These are phyloP conservation scores for Tolmerus cingulatus DNA, from an alignment of 2,888 invertebrate genomes.

Conservation along the genomic window DNA sequence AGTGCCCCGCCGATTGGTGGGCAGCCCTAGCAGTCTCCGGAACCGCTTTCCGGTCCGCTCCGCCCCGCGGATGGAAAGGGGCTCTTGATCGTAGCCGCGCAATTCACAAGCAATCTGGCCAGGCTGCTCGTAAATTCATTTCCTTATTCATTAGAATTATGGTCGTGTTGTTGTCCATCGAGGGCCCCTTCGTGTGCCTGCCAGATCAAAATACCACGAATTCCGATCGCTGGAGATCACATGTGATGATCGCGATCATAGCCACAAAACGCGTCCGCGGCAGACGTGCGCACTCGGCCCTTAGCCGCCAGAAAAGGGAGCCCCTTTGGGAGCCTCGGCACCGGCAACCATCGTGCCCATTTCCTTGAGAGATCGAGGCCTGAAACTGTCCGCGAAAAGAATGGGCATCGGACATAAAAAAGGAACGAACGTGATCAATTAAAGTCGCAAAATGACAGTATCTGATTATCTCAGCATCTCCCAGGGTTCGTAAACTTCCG, in stretches of 20 bases:
- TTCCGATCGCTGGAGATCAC: conserved; percentile 23
- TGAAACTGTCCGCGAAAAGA: not conserved
- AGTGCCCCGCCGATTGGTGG: not conserved
- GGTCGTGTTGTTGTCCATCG: not conserved
- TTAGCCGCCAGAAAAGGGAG: not conserved
- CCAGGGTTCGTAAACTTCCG: conserved; percentile 13
- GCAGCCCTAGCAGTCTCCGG: not conserved
- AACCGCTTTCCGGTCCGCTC: not conserved
- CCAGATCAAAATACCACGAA: not conserved
- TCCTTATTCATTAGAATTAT: conserved; percentile 29
- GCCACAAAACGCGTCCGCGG: not conserved
- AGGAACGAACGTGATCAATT: conserved; percentile 47
- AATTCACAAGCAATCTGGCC: not conserved
- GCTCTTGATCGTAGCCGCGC: not conserved
- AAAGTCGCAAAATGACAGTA: conserved; percentile 36
- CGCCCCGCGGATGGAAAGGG: not conserved
- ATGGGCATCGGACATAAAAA: conserved; percentile 23
- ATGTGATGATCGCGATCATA: conserved; percentile 13
- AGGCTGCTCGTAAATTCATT: conserved; percentile 9
- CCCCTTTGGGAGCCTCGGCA: not conserved
- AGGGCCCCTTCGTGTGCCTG: not conserved
- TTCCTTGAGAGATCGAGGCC: conserved; percentile 1
- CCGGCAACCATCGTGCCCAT: not conserved
- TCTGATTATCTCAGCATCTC: not conserved
- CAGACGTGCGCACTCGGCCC: not conserved